Conservation (phyloP, 2,113 vertebrate genomes). For the Clarias gariepinus region DNA sequence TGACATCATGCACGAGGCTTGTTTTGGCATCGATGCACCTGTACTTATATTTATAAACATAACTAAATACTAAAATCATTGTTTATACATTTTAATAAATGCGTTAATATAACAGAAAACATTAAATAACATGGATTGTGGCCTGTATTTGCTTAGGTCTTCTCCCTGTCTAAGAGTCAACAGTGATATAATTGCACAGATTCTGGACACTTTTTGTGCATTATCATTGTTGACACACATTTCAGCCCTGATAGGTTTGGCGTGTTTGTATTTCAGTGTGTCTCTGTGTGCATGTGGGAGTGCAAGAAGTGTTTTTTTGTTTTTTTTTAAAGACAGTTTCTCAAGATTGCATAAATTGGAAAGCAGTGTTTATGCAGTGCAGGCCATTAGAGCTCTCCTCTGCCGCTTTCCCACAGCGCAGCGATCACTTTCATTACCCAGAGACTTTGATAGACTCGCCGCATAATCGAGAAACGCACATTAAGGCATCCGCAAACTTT, state of each 20-base stretch:
- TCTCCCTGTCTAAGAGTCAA: not conserved
- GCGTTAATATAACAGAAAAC: not conserved
- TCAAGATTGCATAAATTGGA: conserved; percentile 13
- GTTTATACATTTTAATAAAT: not conserved
- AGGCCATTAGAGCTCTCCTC: conserved; percentile 31
- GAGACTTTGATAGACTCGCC: conserved; percentile 40
- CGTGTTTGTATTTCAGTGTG: not conserved
- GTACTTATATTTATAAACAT: not conserved
- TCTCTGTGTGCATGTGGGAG: not conserved
- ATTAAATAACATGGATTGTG: too few relatives aligned
- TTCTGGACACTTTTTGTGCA: not conserved
- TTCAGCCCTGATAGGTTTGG: not conserved
- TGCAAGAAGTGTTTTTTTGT: conserved; percentile 1
- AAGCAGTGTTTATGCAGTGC: conserved; percentile 37
- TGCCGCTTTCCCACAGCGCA: conserved; percentile 13
- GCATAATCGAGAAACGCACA: conserved; percentile 42
- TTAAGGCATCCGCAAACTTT: conserved; percentile 34
- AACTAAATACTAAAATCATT: not conserved
- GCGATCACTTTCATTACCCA: conserved; percentile 41
- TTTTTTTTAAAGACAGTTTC: conserved; percentile 19
- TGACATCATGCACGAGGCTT: not conserved
- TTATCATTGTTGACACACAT: not conserved
- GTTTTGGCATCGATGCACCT: not conserved
- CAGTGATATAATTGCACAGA: not conserved
- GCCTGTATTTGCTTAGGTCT: not conserved